phyloP scores from a whole-genome alignment of 2,888 invertebrate genomes.

The Epistrophe eligans region DNA sequence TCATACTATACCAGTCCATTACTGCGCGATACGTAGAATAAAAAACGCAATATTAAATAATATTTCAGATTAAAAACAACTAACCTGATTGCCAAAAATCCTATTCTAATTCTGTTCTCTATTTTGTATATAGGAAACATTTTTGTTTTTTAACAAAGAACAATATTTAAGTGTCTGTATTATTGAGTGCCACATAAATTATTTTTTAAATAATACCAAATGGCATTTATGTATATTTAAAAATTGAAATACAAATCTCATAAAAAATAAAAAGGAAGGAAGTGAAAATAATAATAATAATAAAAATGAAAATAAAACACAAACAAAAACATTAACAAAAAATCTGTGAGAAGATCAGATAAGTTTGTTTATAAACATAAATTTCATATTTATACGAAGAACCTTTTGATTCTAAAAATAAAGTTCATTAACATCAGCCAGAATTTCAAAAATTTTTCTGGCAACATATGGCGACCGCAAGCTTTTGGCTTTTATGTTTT shows the following conservation, averaged over 20 bases:
- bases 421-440: slow-evolving; percentile 15
- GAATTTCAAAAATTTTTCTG: slow-evolving; percentile 23
- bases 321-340: slow-evolving; percentile 15
- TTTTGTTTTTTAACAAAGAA: not conserved
- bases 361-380: slow-evolving; percentile 59
- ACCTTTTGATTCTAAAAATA: slow-evolving; percentile 65
- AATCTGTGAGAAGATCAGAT: slow-evolving; percentile 34
- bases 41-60: too few species aligned
- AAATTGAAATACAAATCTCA: not conserved
- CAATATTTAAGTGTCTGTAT: not conserved
- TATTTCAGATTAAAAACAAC: too few species aligned
- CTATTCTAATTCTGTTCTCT: too few species aligned
- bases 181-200: not conserved
- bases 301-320: not conserved
- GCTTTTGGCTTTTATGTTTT: slow-evolving; percentile 26
- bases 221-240: not conserved
- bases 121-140: too few species aligned
- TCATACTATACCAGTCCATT: too few species aligned
- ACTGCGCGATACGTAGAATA: too few species aligned
- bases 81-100: too few species aligned
- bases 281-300: not conserved
- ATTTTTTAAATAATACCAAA: not conserved
- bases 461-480: slow-evolving; percentile 34
- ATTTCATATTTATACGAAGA: slow-evolving; percentile 8
- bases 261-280: not conserved